Percentiles rank a stretch among this genome's conserved stretches.
Conservation (phyloP, 2,113 vertebrate species). For the Antechinus flavipes region DNA sequence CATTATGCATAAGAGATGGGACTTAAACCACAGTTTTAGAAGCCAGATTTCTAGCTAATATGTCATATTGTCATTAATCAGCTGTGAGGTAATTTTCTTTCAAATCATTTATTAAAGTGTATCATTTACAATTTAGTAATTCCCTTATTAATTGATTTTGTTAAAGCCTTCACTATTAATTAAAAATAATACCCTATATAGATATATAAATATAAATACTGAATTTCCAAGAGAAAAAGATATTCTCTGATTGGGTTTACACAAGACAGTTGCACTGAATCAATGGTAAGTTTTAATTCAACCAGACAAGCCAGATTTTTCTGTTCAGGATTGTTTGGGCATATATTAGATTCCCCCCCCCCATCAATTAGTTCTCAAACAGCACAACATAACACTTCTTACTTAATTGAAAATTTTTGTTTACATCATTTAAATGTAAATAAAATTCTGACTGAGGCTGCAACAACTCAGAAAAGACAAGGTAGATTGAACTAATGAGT, state of each 20-base stretch:
- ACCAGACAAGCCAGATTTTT: not conserved
- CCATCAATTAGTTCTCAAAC: not conserved
- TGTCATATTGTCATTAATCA: not conserved
- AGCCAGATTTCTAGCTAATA: not conserved
- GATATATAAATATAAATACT: not conserved
- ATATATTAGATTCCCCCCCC: not conserved
- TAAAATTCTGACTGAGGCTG: not conserved
- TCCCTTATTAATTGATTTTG: not conserved
- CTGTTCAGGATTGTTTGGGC: not conserved
- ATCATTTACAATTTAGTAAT: not conserved
- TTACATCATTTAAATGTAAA: not conserved
- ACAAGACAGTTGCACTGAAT: not conserved
- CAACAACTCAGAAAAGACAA: not conserved
- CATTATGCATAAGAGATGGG: not conserved
- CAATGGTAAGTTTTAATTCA: not conserved
- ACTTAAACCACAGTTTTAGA: not conserved
- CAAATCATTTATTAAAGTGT: not conserved
- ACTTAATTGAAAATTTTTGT: not conserved
- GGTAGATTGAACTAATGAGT: not conserved
- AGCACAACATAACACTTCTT: not conserved
- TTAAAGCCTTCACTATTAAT: not conserved
- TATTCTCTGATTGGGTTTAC: not conserved
- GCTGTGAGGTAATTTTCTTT: not conserved
- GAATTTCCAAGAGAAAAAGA: not conserved
- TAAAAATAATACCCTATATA: not conserved